Evolutionary conservation across 37 sponge, comb jelly and placozoan genomes (phyloP).

Genomic region (Diacarnus erythraeanus): DNA sequence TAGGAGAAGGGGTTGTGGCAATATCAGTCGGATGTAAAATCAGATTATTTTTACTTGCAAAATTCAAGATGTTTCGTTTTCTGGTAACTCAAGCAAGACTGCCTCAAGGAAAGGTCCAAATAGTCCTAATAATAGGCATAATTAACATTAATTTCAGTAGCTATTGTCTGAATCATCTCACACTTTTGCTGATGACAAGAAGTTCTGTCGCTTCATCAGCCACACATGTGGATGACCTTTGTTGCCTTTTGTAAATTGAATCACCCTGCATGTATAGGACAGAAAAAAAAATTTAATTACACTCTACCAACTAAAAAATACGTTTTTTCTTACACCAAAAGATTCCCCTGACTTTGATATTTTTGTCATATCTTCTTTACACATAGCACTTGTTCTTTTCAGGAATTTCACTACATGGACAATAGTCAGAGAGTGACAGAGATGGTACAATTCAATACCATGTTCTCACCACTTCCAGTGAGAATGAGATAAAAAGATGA

Average conservation of each 20-base stretch:
- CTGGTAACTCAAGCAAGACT: conserved; percentile 41
- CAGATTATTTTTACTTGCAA: too few species aligned
- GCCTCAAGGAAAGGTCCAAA: conserved; percentile 52
- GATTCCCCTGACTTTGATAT: conserved; percentile 14
- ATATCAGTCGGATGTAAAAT: too few species aligned
- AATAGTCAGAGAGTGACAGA: neutral
- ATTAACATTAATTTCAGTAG: neutral
- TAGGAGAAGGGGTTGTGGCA: too few species aligned
- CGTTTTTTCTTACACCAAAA: conserved; percentile 6
- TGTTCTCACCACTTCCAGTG: conserved; percentile 42
- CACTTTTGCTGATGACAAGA: conserved; percentile 57
- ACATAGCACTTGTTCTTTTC: neutral
- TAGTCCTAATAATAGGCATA: conserved; percentile 37
- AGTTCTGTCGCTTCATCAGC: conserved; percentile 30
- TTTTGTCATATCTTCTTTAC: neutral
- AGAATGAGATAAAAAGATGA: conserved; percentile 45
- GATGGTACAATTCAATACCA: neutral
- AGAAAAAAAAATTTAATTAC: too few species aligned
- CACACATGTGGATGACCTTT: neutral
- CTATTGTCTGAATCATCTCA: conserved; percentile 1
- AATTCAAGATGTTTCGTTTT: conserved; percentile 24
- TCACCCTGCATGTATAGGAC: conserved; percentile 35
- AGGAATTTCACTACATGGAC: neutral
- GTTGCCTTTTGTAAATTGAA: conserved; percentile 12
- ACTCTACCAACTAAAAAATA: neutral